Base-by-base conservation (phyloP, 2,797 vertebrate genomes). In the Pterois miles region DNA sequence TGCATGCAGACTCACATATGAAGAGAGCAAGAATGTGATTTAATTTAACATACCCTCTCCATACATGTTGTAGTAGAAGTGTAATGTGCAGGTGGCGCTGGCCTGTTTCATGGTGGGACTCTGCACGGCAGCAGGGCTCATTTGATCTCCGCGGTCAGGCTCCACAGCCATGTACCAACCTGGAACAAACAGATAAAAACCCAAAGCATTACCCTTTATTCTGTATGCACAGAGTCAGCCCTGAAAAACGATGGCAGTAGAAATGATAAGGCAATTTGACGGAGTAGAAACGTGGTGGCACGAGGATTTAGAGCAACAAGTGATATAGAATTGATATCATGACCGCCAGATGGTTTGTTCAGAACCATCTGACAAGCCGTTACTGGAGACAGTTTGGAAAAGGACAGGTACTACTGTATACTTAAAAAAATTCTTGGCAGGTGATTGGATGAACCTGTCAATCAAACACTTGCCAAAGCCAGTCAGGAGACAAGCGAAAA, bases 161-260 rank as follows among this genome's bases (percentile, higher is more conserved):
- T 91, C 92, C 64, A 95, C 88, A 27, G 89, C 81, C 93, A 96
- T 90, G 78, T 94, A 96, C 93, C 93, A 96, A 36, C 94, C 94
- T 96, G 82, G 6, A 81, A 27, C 0, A n/a, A 22, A 36, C 66
- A 80, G 1, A 82, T n/a, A 65, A 58, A n/a, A 64, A 56, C 20
- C 22, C 33, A 36, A 18, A 13, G 22, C 3, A 34, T 64, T 5
- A 34, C 6, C 10, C 3, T 70, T 65, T 34, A 46, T 66, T 50
- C 3, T 53, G 22, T 59, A 10, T 29, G 14, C 36, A 34, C 6
- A 56, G 12, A 38, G 12, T 16, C 22, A 57, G 18, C 6, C 20
- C 23, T 31, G 6, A 16, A 36, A 62, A 71, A 18, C 48, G 5
- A 46, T 16, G 3, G 10, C 33, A 27, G 46, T 5, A 64, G 9